Evolutionary conservation across 2,113 vertebrate species (phyloP).

Genomic region (Cyprinodon brontotheroides): DNA sequence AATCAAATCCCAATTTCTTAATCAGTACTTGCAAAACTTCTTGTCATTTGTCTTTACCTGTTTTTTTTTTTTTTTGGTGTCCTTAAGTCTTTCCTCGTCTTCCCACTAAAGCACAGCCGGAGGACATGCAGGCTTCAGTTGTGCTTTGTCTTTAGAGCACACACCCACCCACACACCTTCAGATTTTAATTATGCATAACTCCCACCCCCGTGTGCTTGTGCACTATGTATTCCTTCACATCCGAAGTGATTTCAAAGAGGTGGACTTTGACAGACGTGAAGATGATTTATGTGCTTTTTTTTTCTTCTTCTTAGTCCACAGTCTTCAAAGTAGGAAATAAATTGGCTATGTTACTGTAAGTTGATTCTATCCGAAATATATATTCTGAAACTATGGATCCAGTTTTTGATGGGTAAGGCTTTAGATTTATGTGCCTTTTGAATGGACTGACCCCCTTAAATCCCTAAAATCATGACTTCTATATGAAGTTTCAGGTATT

Average conservation of each 20-base stretch:
- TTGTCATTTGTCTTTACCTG: not conserved
- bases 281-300: not conserved
- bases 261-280: not conserved
- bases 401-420: not conserved
- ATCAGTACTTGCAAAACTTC: not conserved
- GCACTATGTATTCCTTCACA: not conserved
- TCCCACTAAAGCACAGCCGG: conserved; percentile 32
- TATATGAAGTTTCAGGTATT: not conserved
- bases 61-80: conserved; percentile 12
- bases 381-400: not conserved
- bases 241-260: conserved; percentile 3
- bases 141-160: conserved; percentile 28
- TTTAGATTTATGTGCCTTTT: not conserved
- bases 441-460: not conserved
- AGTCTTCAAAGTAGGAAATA: not conserved
- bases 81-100: conserved; percentile 5
- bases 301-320: not conserved
- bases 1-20: not conserved
- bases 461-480: not conserved
- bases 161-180: conserved; percentile 21
- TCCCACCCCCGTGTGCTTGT: not conserved
- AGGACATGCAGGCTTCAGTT: conserved; percentile 33
- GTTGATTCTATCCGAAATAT: not conserved
- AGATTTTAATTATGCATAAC: conserved; percentile 30
- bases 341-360: not conserved